A percentile compares a stretch with the other conserved stretches of the same genome.
Conservation (phyloP, 2,113 vertebrate species). For the Sturnira hondurensis region DNA sequence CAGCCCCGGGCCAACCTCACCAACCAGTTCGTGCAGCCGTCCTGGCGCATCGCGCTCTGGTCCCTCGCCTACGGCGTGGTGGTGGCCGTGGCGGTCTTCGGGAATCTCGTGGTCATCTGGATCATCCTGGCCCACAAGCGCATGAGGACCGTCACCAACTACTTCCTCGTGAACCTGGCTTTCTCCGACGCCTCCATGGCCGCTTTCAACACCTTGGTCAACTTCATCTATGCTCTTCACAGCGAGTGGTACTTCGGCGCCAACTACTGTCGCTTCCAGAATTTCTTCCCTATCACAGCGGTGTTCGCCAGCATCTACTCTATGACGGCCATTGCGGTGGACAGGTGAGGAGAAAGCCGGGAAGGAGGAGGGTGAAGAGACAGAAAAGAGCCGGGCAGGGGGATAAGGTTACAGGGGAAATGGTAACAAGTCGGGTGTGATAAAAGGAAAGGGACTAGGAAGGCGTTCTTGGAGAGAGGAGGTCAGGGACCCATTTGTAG, state of each 20-base stretch:
- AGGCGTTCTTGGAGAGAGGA: not conserved
- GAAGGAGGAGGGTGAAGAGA: not conserved
- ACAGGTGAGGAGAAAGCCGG: constrained; percentile 86
- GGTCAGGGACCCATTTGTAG: not conserved
- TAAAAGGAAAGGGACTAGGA: not conserved
- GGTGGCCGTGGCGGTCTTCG: constrained; percentile 93
- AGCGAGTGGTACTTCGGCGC: constrained; percentile 98
- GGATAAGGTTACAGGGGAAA: not conserved
- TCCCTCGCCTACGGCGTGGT: constrained; percentile 92
- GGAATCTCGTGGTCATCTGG: constrained; percentile 96
- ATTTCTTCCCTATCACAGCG: constrained; percentile 97
- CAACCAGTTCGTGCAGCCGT: constrained; percentile 93
- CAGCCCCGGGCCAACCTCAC: constrained; percentile 80
- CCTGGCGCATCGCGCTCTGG: constrained; percentile 96
- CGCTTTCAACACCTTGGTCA: constrained; percentile 95
- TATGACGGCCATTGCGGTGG: constrained; percentile 97
- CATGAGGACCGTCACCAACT: constrained; percentile 98
- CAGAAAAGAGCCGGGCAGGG: not conserved
- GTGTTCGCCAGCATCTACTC: constrained; percentile 99
- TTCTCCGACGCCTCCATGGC: constrained; percentile 97
- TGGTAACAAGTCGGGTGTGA: not conserved
- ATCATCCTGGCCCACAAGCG: constrained; percentile 97
- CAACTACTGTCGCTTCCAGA: constrained; percentile 97
- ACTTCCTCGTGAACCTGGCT: constrained; percentile 94
- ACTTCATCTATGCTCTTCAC: constrained; percentile 94